Base-by-base conservation (phyloP, 1,140 invertebrate genomes). In the Harpegnathos saltator region DNA sequence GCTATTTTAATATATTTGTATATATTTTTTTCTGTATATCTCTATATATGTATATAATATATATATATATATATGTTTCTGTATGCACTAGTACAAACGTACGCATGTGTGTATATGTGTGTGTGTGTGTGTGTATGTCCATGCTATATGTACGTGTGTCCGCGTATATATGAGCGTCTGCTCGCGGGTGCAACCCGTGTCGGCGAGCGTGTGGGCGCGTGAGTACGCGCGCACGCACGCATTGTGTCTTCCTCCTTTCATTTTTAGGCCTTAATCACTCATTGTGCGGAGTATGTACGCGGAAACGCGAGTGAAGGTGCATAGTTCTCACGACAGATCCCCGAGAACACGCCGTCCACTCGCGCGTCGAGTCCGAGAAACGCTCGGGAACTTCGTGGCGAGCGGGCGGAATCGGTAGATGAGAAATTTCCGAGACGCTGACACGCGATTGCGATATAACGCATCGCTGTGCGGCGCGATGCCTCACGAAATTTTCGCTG, bases 1-100 rank as follows among this genome's bases (percentile, higher is more conserved):
- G 69, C 85, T 85, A 82, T 85, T 78, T 85, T 85, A 88, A 89
- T 89, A 86, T 89, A 83, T 85, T 82, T 73, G 73, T 86, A 17
- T 85, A 85, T 86, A 84, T 83, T 58, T 86, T 52, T 80, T 71
- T 87, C 66, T 84, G 85, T 88, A 75, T 85, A 90, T 82, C 61
- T 85, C 54, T 89, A 82, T 84, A 74, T 85, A 84, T 81, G 56
- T 69, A 22, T 54, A n/a, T 73, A 52, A 65, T 54, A 54, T 33
- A 44, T 74, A 74, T 74, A 66, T 72, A 65, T 38, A 62, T 44
- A 62, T 85, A 73, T 68, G 44, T 66, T 22, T 44, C 54, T 48
- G 63, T 82, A 54, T 66, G 48, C 33, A 59, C 65, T 50, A 66
- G 33, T 78, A 24, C 54, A 50, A 54, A 61, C 38, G 52, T 83